Conservation (phyloP, 1,140 invertebrate genomes). For the Heliconius melpomene region DNA sequence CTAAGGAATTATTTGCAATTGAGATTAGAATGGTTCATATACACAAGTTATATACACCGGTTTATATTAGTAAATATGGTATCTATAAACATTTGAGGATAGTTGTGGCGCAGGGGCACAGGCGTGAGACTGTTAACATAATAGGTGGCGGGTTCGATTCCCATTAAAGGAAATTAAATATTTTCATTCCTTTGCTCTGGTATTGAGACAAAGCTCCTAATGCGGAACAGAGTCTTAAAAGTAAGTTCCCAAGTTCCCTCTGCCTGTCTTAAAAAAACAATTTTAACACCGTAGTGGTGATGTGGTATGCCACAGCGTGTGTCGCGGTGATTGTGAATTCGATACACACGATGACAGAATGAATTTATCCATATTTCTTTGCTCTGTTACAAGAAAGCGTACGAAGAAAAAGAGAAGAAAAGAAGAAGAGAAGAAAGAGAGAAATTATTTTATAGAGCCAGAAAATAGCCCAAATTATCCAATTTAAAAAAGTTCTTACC, state of each 20-base stretch:
- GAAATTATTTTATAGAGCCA: too few species aligned
- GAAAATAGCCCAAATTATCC: too few species aligned
- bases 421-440: too few species aligned
- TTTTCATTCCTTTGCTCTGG: not conserved
- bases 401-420: too few species aligned
- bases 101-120: not conserved
- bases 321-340: too few species aligned
- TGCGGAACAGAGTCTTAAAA: not conserved
- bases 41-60: not conserved
- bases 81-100: not conserved
- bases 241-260: not conserved
- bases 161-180: not conserved
- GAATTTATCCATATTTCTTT: too few species aligned
- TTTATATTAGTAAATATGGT: not conserved
- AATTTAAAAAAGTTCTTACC: conserved; percentile 47
- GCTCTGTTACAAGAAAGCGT: too few species aligned
- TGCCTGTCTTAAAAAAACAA: not conserved
- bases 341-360: too few species aligned
- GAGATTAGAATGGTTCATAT: not conserved
- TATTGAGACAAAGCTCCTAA: not conserved
- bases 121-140: not conserved
- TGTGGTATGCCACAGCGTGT: too few species aligned
- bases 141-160: not conserved
- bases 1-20: not conserved
- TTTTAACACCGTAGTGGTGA: not conserved